These are phyloP conservation scores for Rhadina sibilatrix DNA, from an alignment of 2,113 vertebrate genomes.

Conservation along the genomic window DNA sequence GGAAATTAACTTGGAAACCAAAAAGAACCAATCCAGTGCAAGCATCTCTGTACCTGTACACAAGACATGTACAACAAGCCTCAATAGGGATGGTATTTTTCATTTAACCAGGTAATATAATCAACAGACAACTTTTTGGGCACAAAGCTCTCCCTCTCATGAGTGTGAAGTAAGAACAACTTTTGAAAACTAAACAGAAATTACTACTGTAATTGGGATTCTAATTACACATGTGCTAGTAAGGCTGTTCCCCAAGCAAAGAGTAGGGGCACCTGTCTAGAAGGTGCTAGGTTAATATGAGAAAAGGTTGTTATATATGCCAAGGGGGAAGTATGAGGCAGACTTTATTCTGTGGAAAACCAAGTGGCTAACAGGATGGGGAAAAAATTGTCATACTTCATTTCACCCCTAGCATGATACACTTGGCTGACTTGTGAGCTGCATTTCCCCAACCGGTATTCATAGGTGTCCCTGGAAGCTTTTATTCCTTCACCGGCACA, in stretches of 20 bases:
- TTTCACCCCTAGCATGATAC: no score
- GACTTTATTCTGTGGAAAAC: no score
- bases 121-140: background rate
- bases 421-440: no score
- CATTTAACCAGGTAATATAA: background rate
- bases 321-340: no score
- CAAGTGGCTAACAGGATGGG: no score
- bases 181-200: background rate
- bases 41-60: accelerated
- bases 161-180: background rate
- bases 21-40: background rate
- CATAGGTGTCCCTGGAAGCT: no score
- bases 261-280: no score
- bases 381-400: no score
- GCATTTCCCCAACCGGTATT: no score
- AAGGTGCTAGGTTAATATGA: background rate
- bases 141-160: accelerated
- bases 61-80: background rate
- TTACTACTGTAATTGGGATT: background rate
- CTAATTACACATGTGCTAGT: accelerated
- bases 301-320: accelerated
- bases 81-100: no score
- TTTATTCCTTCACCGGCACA: no score
- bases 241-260: background rate
- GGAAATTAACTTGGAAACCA: background rate